A percentile compares a stretch with the other conserved stretches of the same genome.
Evolutionary conservation across 92 coral and sea anemone species (phyloP).

Genomic region (Porites lobata): DNA sequence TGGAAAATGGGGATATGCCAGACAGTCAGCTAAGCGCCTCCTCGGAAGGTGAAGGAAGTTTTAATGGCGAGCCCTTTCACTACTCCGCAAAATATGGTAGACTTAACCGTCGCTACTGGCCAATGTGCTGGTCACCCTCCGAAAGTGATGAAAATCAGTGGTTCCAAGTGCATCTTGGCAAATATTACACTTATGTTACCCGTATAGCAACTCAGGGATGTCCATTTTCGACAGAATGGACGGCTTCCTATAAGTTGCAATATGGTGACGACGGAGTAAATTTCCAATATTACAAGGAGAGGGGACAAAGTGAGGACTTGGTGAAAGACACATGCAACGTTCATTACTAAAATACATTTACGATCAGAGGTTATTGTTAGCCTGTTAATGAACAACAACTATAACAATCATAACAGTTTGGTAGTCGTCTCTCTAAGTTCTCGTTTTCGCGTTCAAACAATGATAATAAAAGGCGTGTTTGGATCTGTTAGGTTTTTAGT

Average conservation of each 20-base stretch:
- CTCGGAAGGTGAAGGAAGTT: background rate
- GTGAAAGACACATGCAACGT: background rate
- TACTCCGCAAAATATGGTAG: background rate
- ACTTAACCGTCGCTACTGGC: background rate
- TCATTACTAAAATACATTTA: background rate
- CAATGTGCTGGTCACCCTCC: background rate
- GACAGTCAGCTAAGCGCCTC: background rate
- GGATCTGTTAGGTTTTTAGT: background rate
- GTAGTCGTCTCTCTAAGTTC: too few relatives aligned
- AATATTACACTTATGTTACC: background rate
- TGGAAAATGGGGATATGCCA: background rate
- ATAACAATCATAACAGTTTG: too few relatives aligned
- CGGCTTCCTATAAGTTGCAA: background rate
- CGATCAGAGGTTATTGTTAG: too few relatives aligned
- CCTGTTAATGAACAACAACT: too few relatives aligned
- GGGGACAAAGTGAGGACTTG: background rate
- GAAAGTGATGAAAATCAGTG: background rate
- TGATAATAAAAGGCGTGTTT: background rate
- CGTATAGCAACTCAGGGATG: constrained; percentile 18
- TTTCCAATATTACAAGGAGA: background rate
- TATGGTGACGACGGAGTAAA: constrained; percentile 1
- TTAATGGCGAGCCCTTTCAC: background rate
- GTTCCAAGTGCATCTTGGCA: background rate
- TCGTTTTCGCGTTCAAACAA: too few relatives aligned
- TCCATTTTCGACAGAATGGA: background rate